phyloP scores from a whole-genome alignment of 2,888 invertebrate species.

The Diarsia dahlii region DNA sequence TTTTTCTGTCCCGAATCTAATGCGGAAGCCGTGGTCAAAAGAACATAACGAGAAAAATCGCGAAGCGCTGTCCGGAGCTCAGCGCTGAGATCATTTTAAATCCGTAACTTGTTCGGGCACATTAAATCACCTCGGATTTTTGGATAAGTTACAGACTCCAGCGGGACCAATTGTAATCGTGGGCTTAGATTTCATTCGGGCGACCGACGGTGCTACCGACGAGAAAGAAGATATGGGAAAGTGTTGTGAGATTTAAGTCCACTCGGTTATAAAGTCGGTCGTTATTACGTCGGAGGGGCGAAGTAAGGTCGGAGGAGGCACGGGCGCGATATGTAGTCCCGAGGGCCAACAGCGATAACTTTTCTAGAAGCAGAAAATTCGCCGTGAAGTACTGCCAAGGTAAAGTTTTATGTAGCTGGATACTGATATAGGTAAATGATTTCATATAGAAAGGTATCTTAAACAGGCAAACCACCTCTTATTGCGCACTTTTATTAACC shows the following conservation, averaged over 20 bases:
- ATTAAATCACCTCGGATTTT: slow-evolving; percentile 83
- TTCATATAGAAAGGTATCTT: slow-evolving; percentile 32
- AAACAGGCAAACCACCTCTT: slow-evolving; percentile 10
- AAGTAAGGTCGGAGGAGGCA: slow-evolving; percentile 48
- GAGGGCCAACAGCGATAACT: slow-evolving; percentile 71
- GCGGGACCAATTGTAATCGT: slow-evolving; percentile 77
- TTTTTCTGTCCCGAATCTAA: slow-evolving; percentile 59
- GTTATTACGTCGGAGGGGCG: slow-evolving; percentile 69
- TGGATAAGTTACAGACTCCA: slow-evolving; percentile 78
- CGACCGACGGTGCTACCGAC: slow-evolving; percentile 57
- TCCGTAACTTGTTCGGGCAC: slow-evolving; percentile 70
- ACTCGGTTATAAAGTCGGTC: slow-evolving; percentile 70
- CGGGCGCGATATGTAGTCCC: slow-evolving; percentile 70
- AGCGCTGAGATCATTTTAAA: slow-evolving; percentile 72
- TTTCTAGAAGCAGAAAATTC: slow-evolving; percentile 71
- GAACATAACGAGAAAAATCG: slow-evolving; percentile 70
- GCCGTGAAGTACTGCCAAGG: slow-evolving; percentile 59
- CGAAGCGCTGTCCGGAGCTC: slow-evolving; percentile 59
- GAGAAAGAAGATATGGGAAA: slow-evolving; percentile 65
- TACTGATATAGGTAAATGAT: slow-evolving; percentile 64
- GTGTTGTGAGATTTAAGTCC: slow-evolving; percentile 71
- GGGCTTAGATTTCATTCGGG: slow-evolving; percentile 70
- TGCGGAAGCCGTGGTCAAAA: slow-evolving; percentile 66
- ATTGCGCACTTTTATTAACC: neutral
- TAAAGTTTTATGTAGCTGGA: slow-evolving; percentile 66